Evolutionary conservation across 1,140 invertebrate genomes (phyloP).

Genomic region (Gerris buenoi): DNA sequence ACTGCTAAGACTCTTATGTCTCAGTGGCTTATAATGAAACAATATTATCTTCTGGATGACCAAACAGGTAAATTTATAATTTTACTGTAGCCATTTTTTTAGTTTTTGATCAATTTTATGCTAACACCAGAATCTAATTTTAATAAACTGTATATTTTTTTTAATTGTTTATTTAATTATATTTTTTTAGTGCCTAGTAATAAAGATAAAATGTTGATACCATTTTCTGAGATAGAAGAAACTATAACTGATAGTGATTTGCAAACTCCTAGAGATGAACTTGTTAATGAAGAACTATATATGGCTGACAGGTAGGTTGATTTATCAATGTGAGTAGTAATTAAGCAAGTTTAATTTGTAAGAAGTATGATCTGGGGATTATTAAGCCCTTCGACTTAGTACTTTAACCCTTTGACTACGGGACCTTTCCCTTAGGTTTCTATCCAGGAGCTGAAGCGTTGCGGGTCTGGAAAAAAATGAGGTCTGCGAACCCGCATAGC

Average conservation of each 20-base stretch:
- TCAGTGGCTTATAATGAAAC: constrained; percentile 87
- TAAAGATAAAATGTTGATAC: constrained; percentile 15
- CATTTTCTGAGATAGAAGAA: constrained; percentile 85
- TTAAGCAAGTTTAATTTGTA: too few relatives aligned
- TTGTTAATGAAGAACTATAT: constrained; percentile 48
- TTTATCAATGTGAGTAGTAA: too few relatives aligned
- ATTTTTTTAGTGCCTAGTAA: constrained; percentile 11
- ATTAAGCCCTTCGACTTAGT: too few relatives aligned
- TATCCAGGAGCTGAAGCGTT: too few relatives aligned
- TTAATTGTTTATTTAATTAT: neutral
- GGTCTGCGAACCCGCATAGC: too few relatives aligned
- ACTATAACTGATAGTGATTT: constrained; percentile 70
- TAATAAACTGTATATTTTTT: neutral
- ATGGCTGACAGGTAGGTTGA: constrained; percentile 47
- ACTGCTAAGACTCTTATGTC: constrained; percentile 69
- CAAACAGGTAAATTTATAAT: constrained; percentile 48
- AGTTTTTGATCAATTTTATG: neutral
- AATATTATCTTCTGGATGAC: constrained; percentile 81
- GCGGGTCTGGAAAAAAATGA: too few relatives aligned
- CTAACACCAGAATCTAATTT: neutral
- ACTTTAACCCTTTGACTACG: too few relatives aligned
- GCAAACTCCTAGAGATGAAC: constrained; percentile 60
- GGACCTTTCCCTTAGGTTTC: too few relatives aligned
- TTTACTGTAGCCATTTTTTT: neutral
- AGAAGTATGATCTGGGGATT: too few relatives aligned